These are phyloP conservation scores for Arbacia lixula DNA, from an alignment of 53 echinoderm and acorn worm species.

Conservation along the genomic window DNA sequence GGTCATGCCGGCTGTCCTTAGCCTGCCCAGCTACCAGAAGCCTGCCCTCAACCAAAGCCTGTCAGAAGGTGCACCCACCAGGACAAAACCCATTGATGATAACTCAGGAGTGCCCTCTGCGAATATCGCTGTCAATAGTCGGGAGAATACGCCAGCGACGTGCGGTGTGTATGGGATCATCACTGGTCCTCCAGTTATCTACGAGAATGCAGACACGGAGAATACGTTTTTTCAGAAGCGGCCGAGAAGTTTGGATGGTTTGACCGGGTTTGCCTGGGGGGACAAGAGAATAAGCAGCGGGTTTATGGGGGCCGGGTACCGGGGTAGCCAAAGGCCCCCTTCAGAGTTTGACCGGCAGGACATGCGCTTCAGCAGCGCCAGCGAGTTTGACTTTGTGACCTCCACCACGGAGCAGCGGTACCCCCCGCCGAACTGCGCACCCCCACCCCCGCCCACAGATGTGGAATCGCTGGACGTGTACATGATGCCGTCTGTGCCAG, in stretches of 20 bases:
- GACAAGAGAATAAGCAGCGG: not conserved
- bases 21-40: too few species aligned
- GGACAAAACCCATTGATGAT: not conserved
- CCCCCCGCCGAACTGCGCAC: constrained; percentile 51
- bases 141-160: not conserved
- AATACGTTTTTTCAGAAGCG: not conserved
- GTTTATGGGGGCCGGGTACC: not conserved
- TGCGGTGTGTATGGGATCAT: constrained; percentile 30
- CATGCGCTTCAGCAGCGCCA: constrained; percentile 52
- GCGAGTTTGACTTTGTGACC: constrained; percentile 33
- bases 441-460: constrained; percentile 39
- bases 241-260: not conserved
- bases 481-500: constrained; percentile 13
- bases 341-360: constrained; percentile 50
- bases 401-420: constrained; percentile 31
- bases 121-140: not conserved
- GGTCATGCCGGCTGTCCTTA: too few species aligned
- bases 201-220: constrained; percentile 33
- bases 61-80: not conserved
- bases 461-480: constrained; percentile 1
- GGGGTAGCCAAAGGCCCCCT: not conserved
- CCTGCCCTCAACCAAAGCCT: not conserved
- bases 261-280: not conserved
- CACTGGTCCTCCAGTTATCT: constrained; percentile 29
- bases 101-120: not conserved